Evolutionary conservation across 2,888 invertebrate genomes (phyloP).

Genomic region (Synanthedon tipuliformis): DNA sequence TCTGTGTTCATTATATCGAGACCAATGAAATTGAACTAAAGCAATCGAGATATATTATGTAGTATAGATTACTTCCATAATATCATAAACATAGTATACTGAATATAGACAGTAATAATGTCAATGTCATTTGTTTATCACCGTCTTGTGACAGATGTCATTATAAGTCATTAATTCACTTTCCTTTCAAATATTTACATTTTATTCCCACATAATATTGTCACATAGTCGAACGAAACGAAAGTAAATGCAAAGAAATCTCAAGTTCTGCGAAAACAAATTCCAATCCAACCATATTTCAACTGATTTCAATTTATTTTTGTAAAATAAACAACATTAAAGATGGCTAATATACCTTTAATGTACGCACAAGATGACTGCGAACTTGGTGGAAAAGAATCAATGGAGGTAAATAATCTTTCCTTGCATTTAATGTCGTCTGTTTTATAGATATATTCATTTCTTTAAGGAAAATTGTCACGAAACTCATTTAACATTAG

Average conservation of each 20-base stretch:
- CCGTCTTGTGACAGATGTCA: too few species aligned
- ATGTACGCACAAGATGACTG: conserved; percentile 75
- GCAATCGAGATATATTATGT: too few species aligned
- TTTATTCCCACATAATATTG: neutral
- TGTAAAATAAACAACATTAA: conserved; percentile 3
- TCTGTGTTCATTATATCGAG: too few species aligned
- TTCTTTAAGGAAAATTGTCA: neutral
- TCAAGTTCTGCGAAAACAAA: neutral
- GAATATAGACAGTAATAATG: too few species aligned
- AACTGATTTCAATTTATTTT: too few species aligned
- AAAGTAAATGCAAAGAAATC: neutral
- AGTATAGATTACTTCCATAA: too few species aligned
- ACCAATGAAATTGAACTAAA: too few species aligned
- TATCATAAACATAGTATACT: too few species aligned
- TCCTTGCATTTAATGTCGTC: neutral
- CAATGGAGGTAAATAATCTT: conserved; percentile 41
- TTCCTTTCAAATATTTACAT: too few species aligned
- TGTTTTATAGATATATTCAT: neutral
- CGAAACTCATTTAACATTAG: neutral
- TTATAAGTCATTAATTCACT: too few species aligned
- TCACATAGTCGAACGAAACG: neutral
- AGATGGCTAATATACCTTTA: conserved; percentile 68
- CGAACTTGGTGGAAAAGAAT: conserved; percentile 75
- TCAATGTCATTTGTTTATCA: too few species aligned
- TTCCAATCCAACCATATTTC: neutral